Base-by-base conservation (phyloP, 2,888 invertebrate genomes). In the Slavum lentiscoides region DNA sequence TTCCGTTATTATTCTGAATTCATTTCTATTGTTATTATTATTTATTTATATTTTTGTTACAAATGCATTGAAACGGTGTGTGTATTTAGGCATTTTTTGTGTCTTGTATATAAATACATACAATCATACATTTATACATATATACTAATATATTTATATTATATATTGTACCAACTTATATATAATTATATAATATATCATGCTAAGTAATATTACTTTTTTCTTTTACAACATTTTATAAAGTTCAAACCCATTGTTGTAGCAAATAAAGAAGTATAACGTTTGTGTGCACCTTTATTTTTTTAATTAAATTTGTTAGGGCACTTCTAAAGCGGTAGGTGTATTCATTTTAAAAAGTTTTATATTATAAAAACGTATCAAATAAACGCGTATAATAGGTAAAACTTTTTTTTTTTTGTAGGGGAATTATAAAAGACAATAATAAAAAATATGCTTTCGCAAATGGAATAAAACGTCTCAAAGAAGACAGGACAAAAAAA, bases 41-140 rank as follows among this genome's bases (percentile, higher is more conserved):
- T 68, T 68, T 74, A 37, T 64, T 37, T 74, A 3, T 55, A 58
- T 43, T 75, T 58, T 17, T 39, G 53, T 55, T 19, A 53, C 53
- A 62, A 66, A 58, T 75, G 75, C 75, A 75, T 75, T 75, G 67
- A 67, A 75, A 67, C 59, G 67, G 75, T 75, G 66, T 75, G 75
- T 67, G 75, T 75, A 75, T 75, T 75, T 75, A 75, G 75, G 67
- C 58, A 58, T 23, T 67, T 72, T 75, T 43, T 75, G 66, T 75
- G 58, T 75, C 58, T 67, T 75, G 67, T 75, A 75, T 67, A 75
- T 75, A 75, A 75, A 75, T 75, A 75, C 67, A 75, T 75, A 75
- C 75, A 59, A 75, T 75, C 75, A 75, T 75, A 67, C 67, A 75
- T 75, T 66, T 62, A 73, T 61, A 30, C 30, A 30, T 30, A 73